Conservation (phyloP, 2,888 invertebrate genomes). For the Digitonthophagus gazella region DNA sequence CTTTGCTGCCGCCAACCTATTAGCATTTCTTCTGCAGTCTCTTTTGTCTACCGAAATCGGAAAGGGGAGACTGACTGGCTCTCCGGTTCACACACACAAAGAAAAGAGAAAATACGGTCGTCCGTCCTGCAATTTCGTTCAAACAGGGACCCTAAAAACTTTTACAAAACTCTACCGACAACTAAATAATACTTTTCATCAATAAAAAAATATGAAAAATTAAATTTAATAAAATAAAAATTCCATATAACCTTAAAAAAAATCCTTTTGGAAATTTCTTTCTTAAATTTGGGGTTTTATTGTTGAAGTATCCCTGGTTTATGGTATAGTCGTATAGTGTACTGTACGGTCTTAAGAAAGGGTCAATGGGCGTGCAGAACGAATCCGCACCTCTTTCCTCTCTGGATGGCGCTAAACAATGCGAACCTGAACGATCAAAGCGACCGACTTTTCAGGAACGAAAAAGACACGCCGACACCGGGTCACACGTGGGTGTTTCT, state of each 20-base stretch:
- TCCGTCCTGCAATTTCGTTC: constrained; percentile 8
- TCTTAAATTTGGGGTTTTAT: neutral
- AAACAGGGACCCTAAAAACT: neutral
- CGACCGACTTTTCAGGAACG: constrained; percentile 24
- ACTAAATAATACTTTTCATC: too few species aligned
- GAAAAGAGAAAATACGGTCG: neutral
- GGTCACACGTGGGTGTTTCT: constrained; percentile 27
- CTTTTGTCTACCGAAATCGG: constrained; percentile 14
- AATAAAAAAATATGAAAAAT: too few species aligned
- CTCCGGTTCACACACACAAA: constrained; percentile 3
- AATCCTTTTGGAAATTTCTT: neutral
- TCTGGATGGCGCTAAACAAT: constrained; percentile 25
- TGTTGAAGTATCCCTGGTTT: neutral
- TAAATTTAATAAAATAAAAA: too few species aligned
- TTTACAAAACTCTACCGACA: neutral
- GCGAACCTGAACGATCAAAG: constrained; percentile 22
- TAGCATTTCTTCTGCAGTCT: constrained; percentile 10
- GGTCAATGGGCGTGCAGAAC: constrained; percentile 17
- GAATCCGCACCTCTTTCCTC: constrained; percentile 11
- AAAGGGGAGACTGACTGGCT: constrained; percentile 5
- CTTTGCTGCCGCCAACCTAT: constrained; percentile 2
- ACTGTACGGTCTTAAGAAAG: neutral
- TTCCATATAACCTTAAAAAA: too few species aligned
- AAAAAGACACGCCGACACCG: constrained; percentile 22
- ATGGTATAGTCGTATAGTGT: neutral